Evolutionary conservation across 2,888 invertebrate species (phyloP).

Genomic region (Andrena marginata): DNA sequence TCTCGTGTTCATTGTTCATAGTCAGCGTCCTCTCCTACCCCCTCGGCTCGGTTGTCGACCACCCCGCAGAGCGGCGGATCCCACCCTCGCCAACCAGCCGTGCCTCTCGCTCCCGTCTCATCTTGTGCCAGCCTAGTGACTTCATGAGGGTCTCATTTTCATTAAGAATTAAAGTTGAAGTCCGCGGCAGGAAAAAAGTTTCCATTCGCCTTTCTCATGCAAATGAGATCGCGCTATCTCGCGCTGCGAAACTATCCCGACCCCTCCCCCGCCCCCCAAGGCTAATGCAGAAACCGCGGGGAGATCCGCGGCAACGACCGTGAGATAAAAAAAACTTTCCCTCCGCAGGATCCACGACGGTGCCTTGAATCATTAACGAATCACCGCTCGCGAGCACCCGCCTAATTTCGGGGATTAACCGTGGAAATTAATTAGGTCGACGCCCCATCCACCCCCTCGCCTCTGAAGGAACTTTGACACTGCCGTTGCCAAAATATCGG

Average conservation of each 20-base stretch:
- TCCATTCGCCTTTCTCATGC: slow-evolving; percentile 79
- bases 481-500: slow-evolving; percentile 17
- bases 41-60: slow-evolving; percentile 68
- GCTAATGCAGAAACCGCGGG: slow-evolving; percentile 64
- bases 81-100: slow-evolving; percentile 53
- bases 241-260: slow-evolving; percentile 72
- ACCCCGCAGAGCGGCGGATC: slow-evolving; percentile 46
- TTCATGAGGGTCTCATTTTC: slow-evolving; percentile 83
- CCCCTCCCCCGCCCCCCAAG: slow-evolving; percentile 36
- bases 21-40: slow-evolving; percentile 74
- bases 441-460: neutral
- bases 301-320: slow-evolving; percentile 50
- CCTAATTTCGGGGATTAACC: slow-evolving; percentile 66
- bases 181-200: slow-evolving; percentile 75
- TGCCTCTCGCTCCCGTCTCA: slow-evolving; percentile 74
- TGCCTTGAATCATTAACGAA: slow-evolving; percentile 72
- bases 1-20: slow-evolving; percentile 83
- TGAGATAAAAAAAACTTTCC: slow-evolving; percentile 53
- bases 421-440: slow-evolving; percentile 56
- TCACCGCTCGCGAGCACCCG: slow-evolving; percentile 56
- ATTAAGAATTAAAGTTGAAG: slow-evolving; percentile 82
- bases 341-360: slow-evolving; percentile 25
- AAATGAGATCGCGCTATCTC: slow-evolving; percentile 76
- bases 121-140: slow-evolving; percentile 79
- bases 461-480: neutral